Base-by-base conservation (phyloP, 37 sponge, comb jelly and placozoan genomes). In the Chondrilla cf. caribensis region DNA sequence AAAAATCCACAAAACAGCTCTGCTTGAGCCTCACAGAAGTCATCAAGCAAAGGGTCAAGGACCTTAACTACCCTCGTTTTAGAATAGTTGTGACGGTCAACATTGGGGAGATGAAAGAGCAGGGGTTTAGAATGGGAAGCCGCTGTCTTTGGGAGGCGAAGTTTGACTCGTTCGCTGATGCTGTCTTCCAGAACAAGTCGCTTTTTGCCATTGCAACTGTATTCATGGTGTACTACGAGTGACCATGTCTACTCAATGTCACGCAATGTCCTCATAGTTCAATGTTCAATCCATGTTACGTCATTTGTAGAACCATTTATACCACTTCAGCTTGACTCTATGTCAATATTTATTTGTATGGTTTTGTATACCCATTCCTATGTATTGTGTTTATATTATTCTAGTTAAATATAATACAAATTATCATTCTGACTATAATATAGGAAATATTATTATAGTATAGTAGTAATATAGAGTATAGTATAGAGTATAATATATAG, bases 101-200 rank as follows among this genome's bases (percentile, higher is more conserved):
- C 41, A 98, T 98, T 57, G 99, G 99, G 11, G 72, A 91, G 51
- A 38, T 93, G 77, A 85, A 76, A 14, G 94, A 88, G 31, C 94
- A 96, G 83, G 96, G 96, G 29, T 55, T 96, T 38, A 70, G 89
- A 17, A 85, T 93, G 73, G 99, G 86, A 21, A 95, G 96, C 58
- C 83, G 94, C 17, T 98, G 96, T 70, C 77, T 91, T 60, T 98
- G 99, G 99, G 92, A 98, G 47, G 86, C 93, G 31, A 89, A 93
- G 72, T 79, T 80, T 41, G 99, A 98, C 86, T 93, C 86, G 58
- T 93, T 86, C 78, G 89, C 97, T 18, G 72, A 83, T 6, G 83
- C 72, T 17, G 78, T 42, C 42, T 96, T 83, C 86, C 83, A 91
- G 75, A 98, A 98, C 90, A 86, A 89, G 58, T 85, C 87, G 8